phyloP scores from a whole-genome alignment of 2,888 invertebrate genomes.

The Brenthis hecate region DNA sequence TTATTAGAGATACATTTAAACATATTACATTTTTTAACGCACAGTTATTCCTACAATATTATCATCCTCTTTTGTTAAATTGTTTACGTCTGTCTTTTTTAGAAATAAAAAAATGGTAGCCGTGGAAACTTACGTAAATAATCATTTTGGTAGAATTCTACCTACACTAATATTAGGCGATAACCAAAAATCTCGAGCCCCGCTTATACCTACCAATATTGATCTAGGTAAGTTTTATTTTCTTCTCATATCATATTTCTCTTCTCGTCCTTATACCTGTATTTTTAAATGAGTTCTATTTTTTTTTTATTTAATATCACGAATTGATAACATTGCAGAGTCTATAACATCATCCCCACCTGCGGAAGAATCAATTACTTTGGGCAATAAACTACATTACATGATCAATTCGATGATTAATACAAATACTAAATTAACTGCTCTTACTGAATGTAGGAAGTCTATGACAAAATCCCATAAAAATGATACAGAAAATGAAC shows the following conservation, averaged over 20 bases:
- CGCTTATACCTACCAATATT: constrained; percentile 57
- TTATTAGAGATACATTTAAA: neutral
- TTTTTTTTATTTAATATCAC: too few species aligned
- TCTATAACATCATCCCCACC: constrained; percentile 51
- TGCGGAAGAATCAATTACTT: constrained; percentile 50
- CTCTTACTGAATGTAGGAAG: constrained; percentile 51
- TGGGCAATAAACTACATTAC: constrained; percentile 56
- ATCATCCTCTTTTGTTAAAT: too few species aligned
- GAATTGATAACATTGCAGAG: constrained; percentile 41
- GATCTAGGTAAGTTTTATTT: constrained; percentile 50
- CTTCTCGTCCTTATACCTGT: constrained; percentile 1
- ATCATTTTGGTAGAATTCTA: constrained; percentile 50
- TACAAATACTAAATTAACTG: constrained; percentile 43
- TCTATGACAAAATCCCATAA: constrained; percentile 39
- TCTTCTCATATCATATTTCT: neutral
- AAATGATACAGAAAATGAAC: constrained; percentile 39
- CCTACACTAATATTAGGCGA: constrained; percentile 36
- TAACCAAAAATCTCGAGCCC: constrained; percentile 52
- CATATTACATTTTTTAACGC: too few species aligned
- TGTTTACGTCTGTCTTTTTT: constrained; percentile 18
- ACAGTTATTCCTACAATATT: too few species aligned
- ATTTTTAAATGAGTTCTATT: too few species aligned
- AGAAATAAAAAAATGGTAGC: constrained; percentile 60
- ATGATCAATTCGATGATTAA: constrained; percentile 55
- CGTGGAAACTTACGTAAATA: constrained; percentile 63